Base-by-base conservation (phyloP, 2,113 vertebrate species). In the Junco hyemalis region DNA sequence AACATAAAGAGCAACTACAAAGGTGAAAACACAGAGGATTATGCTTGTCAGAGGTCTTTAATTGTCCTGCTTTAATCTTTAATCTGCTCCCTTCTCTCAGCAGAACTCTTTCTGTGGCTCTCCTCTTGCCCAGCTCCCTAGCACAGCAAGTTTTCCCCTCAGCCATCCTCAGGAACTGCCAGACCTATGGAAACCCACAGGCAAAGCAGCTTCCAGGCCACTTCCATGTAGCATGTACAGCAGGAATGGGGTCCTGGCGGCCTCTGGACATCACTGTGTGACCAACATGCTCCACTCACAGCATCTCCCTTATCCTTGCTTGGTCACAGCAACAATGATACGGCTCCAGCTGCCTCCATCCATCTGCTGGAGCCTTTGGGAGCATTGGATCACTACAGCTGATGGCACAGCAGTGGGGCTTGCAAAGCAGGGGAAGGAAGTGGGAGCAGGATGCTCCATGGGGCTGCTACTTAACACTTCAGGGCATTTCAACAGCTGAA, bases 401-500 rank as follows among this genome's bases (percentile, higher is more conserved):
- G 0, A 56, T 13, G 31, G 47, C 60, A 50, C 66, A 74, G 74
- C 4, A 6, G 28, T 5, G 16, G 63, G 50, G 57, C 60, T 95
- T 82, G 59, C 81, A 87, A 87, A 96, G 66, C 50, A 80, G 40
- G 57, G 81, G 63, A 89, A 73, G 88, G 83, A 91, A 93, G 44
- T n/a, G 4, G 3, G 54, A 89, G 42, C 2, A 5, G 40, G 47
- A 28, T 0, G 0, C 16, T 47, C 31, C 8, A 1, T 23, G 12
- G 24, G 44, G 48, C 42, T 72, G 44, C 79, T 42, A n/a, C 69
- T 81, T 51, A 90, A 64, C 85, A 90, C 71, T 60, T 78, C 44
- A 1, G 15, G 42, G 14, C 74, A 69, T 73, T 92, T 86, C 63
- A 56, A 36, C 61, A 87, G 50, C 66, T 81, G 23, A 59, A 92